These are phyloP conservation scores for Aspidoscelis tigris DNA, from an alignment of 2,113 vertebrate species.

Conservation along the genomic window DNA sequence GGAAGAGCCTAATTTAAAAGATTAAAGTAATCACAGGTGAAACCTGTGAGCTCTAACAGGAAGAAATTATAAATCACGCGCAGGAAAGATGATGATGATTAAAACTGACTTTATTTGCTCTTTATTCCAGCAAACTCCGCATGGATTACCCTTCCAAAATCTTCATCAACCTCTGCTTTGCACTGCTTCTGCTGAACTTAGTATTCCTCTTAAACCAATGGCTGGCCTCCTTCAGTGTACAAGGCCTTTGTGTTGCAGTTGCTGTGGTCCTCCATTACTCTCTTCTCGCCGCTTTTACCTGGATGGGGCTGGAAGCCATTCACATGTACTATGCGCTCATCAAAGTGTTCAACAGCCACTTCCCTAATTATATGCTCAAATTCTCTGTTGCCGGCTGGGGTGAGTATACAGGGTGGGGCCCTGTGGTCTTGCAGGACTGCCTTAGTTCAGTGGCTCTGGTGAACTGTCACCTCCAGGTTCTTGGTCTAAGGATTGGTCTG, in stretches of 20 bases:
- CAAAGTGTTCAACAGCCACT: constrained; percentile 90
- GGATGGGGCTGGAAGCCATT: constrained; percentile 90
- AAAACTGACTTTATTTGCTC: not conserved
- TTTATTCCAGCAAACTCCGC: constrained; percentile 78
- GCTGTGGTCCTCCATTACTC: constrained; percentile 85
- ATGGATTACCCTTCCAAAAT: constrained; percentile 89
- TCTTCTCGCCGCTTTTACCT: constrained; percentile 86
- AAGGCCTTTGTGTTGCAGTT: constrained; percentile 77
- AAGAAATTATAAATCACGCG: too few species aligned
- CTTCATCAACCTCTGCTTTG: constrained; percentile 84
- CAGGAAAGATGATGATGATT: too few species aligned
- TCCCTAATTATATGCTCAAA: constrained; percentile 87
- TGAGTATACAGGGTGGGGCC: constrained; percentile 65
- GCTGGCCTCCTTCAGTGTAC: constrained; percentile 78
- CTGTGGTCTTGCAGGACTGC: too few species aligned
- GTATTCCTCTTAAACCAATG: constrained; percentile 85
- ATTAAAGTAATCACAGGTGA: too few species aligned
- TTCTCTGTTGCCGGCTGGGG: constrained; percentile 87
- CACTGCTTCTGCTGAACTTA: constrained; percentile 83
- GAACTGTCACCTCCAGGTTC: not conserved
- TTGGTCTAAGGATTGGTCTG: not conserved
- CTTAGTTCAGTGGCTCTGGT: too few species aligned
- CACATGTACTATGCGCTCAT: constrained; percentile 90
- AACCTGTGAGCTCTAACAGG: too few species aligned
- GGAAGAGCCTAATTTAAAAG: too few species aligned